Evolutionary conservation across 1,140 invertebrate genomes (phyloP).

Genomic region (Zeugodacus cucurbitae): DNA sequence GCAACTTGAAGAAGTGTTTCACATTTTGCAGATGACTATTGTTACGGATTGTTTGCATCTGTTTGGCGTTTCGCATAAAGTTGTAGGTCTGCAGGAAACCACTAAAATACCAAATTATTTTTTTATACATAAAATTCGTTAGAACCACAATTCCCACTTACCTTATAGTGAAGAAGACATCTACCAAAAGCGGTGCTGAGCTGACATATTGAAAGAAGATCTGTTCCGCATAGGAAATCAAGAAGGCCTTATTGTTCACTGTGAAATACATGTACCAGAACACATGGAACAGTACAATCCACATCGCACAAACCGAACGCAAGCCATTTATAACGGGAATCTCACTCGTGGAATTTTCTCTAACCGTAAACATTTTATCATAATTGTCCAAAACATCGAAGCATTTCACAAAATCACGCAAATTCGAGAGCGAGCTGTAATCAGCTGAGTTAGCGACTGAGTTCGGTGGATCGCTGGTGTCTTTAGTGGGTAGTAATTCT

Average conservation of each 20-base stretch:
- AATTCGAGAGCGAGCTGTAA: neutral
- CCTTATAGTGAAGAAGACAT: constrained; percentile 65
- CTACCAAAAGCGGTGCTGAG: constrained; percentile 60
- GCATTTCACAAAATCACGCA: constrained; percentile 54
- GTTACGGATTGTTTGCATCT: constrained; percentile 54
- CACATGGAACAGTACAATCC: constrained; percentile 61
- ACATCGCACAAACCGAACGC: constrained; percentile 60
- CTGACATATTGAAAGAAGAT: constrained; percentile 58
- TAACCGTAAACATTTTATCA: constrained; percentile 48
- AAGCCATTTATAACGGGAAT: constrained; percentile 64
- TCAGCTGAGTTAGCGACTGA: neutral
- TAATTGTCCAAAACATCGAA: constrained; percentile 59
- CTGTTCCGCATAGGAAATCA: constrained; percentile 59
- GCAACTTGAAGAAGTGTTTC: constrained; percentile 57
- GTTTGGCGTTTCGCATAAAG: constrained; percentile 57
- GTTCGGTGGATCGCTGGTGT: neutral
- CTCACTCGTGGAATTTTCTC: constrained; percentile 47
- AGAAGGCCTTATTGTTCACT: constrained; percentile 57
- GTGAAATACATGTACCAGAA: constrained; percentile 65
- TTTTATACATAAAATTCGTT: neutral
- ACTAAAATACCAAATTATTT: constrained; percentile 45
- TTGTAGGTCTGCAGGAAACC: constrained; percentile 64
- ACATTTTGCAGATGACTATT: constrained; percentile 53
- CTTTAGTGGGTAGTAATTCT: neutral
- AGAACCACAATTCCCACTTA: constrained; percentile 31